Conservation (phyloP, 35 echinoderm and acorn worm genomes). For the Heliocidaris tuberculata region DNA sequence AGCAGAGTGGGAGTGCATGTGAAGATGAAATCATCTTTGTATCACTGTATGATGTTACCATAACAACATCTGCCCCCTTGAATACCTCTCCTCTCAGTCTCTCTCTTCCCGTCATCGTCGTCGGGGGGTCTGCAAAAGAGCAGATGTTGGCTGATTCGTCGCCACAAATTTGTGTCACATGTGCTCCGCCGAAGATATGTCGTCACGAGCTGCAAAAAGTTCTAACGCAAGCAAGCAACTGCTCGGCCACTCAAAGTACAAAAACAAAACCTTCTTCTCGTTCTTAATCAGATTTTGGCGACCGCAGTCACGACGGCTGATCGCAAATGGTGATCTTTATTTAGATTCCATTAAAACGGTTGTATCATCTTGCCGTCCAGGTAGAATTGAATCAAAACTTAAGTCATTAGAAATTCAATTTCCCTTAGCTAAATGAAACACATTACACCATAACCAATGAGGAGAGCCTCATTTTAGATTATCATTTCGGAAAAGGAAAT, state of each 20-base stretch:
- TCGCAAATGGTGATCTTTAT: slow-evolving; percentile 4
- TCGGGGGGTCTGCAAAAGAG: neutral
- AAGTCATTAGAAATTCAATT: neutral
- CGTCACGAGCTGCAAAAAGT: neutral
- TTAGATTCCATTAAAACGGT: slow-evolving; percentile 5
- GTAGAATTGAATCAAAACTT: neutral
- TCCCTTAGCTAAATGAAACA: neutral
- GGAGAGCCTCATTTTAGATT: neutral
- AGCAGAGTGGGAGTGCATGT: neutral
- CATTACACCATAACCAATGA: neutral
- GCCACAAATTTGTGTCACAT: slow-evolving; percentile 2
- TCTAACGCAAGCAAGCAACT: neutral
- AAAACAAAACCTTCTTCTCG: neutral
- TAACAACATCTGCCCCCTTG: neutral
- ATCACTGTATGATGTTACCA: neutral
- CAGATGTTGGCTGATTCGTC: slow-evolving; percentile 1
- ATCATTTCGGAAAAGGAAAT: neutral
- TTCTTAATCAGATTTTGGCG: neutral
- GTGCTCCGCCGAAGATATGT: neutral
- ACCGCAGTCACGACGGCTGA: neutral
- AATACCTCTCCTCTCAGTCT: slow-evolving; percentile 4
- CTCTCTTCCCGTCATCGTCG: neutral
- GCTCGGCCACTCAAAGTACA: neutral
- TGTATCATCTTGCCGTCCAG: neutral
- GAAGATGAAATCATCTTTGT: neutral